Evolutionary conservation across 2,797 vertebrate species (phyloP).

Genomic region (Geotrypetes seraphini): DNA sequence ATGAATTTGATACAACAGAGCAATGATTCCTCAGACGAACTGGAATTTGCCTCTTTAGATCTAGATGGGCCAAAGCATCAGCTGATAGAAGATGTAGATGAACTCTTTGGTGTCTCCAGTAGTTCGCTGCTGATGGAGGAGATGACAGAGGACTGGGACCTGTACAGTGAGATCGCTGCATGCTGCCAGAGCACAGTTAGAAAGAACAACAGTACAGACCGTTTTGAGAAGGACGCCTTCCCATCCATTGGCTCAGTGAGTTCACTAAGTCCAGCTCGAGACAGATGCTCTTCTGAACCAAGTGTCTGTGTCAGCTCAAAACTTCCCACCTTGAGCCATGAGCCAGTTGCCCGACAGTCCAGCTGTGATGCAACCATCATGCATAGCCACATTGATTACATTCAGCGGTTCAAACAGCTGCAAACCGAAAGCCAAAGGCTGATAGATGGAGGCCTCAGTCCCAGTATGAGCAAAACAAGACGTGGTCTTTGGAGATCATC

Average conservation of each 20-base stretch:
- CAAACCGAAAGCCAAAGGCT: constrained; percentile 39
- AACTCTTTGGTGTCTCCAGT: constrained; percentile 21
- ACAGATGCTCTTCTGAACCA: constrained; percentile 53
- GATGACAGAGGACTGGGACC: constrained; percentile 32
- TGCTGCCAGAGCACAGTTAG: constrained; percentile 36
- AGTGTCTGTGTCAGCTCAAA: constrained; percentile 47
- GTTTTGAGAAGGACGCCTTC: constrained; percentile 38
- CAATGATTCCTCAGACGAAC: constrained; percentile 53
- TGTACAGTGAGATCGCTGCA: constrained; percentile 48
- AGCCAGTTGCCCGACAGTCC: constrained; percentile 50
- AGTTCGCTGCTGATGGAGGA: constrained; percentile 31
- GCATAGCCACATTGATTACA: constrained; percentile 22
- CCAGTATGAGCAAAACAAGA: constrained; percentile 7
- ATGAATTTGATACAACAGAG: constrained; percentile 20
- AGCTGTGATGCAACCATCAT: constrained; percentile 55
- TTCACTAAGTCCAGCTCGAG: constrained; percentile 28
- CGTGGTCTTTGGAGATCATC: constrained; percentile 35
- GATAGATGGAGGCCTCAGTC: constrained; percentile 29
- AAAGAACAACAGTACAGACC: constrained; percentile 22
- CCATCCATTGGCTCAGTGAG: constrained; percentile 22
- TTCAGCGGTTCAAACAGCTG: constrained; percentile 41
- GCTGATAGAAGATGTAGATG: constrained; percentile 24
- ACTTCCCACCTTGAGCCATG: constrained; percentile 20
- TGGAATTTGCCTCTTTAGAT: constrained; percentile 43
- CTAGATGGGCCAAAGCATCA: constrained; percentile 20